Evolutionary conservation across 2,797 vertebrate genomes (phyloP).

Genomic region (Cuculus canorus): DNA sequence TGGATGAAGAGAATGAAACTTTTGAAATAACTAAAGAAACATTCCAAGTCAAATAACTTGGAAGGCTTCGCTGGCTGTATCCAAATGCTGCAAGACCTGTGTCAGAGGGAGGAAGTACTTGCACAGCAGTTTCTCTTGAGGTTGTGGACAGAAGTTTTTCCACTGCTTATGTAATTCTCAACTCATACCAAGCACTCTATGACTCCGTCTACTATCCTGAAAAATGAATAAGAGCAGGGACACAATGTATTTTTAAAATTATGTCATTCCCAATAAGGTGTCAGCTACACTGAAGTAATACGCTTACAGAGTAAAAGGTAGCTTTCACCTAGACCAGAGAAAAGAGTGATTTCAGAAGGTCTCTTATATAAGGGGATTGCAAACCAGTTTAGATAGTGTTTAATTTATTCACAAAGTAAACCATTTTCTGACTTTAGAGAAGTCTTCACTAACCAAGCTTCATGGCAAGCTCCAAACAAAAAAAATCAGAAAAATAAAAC

Average conservation of each 20-base stretch:
- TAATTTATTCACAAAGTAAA: not conserved
- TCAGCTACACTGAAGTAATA: not conserved
- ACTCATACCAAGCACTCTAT: not conserved
- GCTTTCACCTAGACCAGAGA: not conserved
- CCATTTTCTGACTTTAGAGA: not conserved
- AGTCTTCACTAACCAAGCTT: not conserved
- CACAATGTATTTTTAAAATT: not conserved
- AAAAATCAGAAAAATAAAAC: not conserved
- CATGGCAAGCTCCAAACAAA: not conserved
- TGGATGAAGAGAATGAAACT: not conserved
- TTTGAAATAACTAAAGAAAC: not conserved
- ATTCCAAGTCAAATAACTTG: not conserved
- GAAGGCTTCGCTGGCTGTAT: not conserved
- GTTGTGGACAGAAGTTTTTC: not conserved
- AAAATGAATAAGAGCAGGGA: not conserved
- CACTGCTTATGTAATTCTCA: not conserved
- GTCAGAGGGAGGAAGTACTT: not conserved
- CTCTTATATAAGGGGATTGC: not conserved
- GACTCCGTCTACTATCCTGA: not conserved
- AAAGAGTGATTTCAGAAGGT: not conserved
- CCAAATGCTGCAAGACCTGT: not conserved
- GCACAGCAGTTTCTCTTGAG: not conserved
- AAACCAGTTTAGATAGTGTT: not conserved
- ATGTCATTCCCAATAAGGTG: not conserved
- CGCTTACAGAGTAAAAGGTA: not conserved